Evolutionary conservation across 2,888 invertebrate genomes (phyloP), one percentile per base, ranked within the genome.

Genomic region (Bruchidius siliquastri): DNA sequence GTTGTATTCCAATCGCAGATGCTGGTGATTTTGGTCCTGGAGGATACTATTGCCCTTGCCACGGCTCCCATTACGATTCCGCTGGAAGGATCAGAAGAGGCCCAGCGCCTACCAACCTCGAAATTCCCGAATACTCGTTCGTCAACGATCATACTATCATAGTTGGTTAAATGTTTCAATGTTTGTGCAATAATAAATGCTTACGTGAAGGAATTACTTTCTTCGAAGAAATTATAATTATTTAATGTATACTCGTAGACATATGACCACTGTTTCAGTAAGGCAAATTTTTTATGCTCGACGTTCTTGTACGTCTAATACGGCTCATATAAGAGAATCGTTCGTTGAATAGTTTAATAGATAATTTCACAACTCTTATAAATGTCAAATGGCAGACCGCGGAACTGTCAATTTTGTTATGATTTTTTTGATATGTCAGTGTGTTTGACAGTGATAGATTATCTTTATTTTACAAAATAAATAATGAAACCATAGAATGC

Each of bases 1-100:
- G 96, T 21, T 96, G 96, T 86, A 92, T 96, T 66, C 96, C 96
- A 0, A 91, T 96, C 72, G 89, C 93, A 0, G 90, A 90, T 77
- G 84, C 89, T 3, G 92, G 92, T 4, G 92, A 93, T 74, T 93
- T 86, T 82, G 81, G 81, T 26, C 80, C 83, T 0, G 92, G 92
- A 20, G 95, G 94, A 3, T 95, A 90, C 87, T 95, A 92, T 83
- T 95, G 95, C 80, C 94, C 95, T 0, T 95, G 95, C 83, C 95
- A 95, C 82, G 95, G 95, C 0, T 93, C 94, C 73, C 94, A 95
- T 84, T 95, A 91, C 82, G 95, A 95, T 82, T 91, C 90, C 22
- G 88, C 93, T 1, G 95, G 94, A 2, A 88, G 95, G 77, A 88
- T 91, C 74, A 89, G 94, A 68, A 93, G 92, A 86, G 94, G 94